Percentiles rank a stretch among this genome's conserved stretches.
Conservation (phyloP, 2,888 invertebrate genomes). For the Ptilodon capucinus region DNA sequence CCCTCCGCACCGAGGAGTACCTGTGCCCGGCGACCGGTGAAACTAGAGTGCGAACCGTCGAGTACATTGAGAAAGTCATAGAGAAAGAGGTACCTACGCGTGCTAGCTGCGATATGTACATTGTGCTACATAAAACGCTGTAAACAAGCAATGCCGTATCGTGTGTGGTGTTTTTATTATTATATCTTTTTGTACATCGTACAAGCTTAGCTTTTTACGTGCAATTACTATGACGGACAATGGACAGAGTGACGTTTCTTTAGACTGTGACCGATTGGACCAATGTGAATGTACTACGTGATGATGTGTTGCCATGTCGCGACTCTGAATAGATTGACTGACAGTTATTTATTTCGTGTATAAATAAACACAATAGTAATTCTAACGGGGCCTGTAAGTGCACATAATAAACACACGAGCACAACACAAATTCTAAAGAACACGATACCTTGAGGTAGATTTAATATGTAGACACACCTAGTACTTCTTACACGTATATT, state of each 20-base stretch:
- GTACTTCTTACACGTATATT: slow-evolving; percentile 27
- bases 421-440: slow-evolving; percentile 45
- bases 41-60: slow-evolving; percentile 93
- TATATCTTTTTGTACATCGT: slow-evolving; percentile 52
- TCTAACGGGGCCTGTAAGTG: slow-evolving; percentile 41
- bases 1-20: slow-evolving; percentile 94
- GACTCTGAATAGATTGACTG: slow-evolving; percentile 33
- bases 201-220: slow-evolving; percentile 75
- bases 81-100: slow-evolving; percentile 96
- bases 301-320: slow-evolving; percentile 7
- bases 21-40: slow-evolving; percentile 93
- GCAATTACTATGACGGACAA: slow-evolving; percentile 44
- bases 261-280: slow-evolving; percentile 23
- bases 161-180: slow-evolving; percentile 66
- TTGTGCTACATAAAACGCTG: slow-evolving; percentile 71
- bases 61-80: slow-evolving; percentile 97
- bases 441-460: slow-evolving; percentile 34
- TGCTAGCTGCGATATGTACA: slow-evolving; percentile 63
- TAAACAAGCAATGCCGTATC: slow-evolving; percentile 74
- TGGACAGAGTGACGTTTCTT: slow-evolving; percentile 23
- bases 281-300: slow-evolving; percentile 6
- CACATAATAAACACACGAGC: slow-evolving; percentile 42
- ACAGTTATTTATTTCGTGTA: slow-evolving; percentile 37
- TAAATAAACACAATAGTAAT: slow-evolving; percentile 45
- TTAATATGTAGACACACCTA: slow-evolving; percentile 38